Conservation (phyloP, 35 echinoderm and acorn worm genomes). For the Lytechinus variegatus region DNA sequence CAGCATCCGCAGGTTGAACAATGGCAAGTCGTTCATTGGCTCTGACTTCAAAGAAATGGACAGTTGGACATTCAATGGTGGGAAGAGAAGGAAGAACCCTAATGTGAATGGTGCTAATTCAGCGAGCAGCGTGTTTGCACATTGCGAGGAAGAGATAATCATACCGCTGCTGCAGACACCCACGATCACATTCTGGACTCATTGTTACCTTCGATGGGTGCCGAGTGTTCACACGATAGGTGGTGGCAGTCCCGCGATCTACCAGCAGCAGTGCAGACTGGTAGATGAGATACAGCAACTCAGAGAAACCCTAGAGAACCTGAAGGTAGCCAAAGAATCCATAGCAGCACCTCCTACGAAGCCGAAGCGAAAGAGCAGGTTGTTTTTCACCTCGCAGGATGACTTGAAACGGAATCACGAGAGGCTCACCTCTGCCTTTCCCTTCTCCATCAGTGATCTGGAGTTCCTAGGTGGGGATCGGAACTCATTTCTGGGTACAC, state of each 20-base stretch:
- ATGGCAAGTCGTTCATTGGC: slow-evolving; percentile 38
- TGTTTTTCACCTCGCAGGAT: slow-evolving; percentile 69
- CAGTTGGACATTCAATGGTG: slow-evolving; percentile 50
- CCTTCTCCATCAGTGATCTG: slow-evolving; percentile 91
- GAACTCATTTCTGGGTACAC: slow-evolving; percentile 79
- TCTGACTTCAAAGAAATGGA: slow-evolving; percentile 49
- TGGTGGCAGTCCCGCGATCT: slow-evolving; percentile 75
- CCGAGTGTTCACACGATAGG: slow-evolving; percentile 88
- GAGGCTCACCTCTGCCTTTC: slow-evolving; percentile 85
- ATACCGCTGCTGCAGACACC: slow-evolving; percentile 60
- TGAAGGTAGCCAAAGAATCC: slow-evolving; percentile 47
- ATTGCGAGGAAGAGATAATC: slow-evolving; percentile 54
- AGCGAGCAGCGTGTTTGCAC: slow-evolving; percentile 46
- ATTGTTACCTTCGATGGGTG: slow-evolving; percentile 89
- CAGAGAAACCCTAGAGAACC: slow-evolving; percentile 69
- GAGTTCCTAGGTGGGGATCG: slow-evolving; percentile 84
- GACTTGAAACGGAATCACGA: slow-evolving; percentile 52
- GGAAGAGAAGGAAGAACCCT: slow-evolving; percentile 49
- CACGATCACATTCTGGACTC: slow-evolving; percentile 92
- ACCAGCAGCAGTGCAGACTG: slow-evolving; percentile 88
- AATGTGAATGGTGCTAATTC: slow-evolving; percentile 76
- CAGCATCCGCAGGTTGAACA: slow-evolving; percentile 53
- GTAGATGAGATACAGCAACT: slow-evolving; percentile 97
- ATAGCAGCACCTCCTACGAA: slow-evolving; percentile 52
- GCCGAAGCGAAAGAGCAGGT: slow-evolving; percentile 58